Base-by-base conservation (phyloP, 2,888 invertebrate genomes). In the Mythimna albipuncta region DNA sequence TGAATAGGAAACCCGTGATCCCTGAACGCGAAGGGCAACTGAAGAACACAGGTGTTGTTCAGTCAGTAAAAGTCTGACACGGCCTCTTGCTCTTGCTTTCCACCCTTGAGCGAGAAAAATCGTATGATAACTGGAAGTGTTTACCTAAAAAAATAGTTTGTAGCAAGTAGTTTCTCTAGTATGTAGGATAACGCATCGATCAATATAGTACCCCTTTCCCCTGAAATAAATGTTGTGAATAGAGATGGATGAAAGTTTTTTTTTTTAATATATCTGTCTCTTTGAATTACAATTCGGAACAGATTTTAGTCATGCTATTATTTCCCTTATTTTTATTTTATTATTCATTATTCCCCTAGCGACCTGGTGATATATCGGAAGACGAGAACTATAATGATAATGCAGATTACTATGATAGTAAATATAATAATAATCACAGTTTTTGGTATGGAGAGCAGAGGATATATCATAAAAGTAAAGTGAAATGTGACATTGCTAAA, bases 391-490 rank as follows among this genome's bases (percentile, higher is more conserved):
- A 75, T 81, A 90, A 90, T 85, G 92, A 94, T 74, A 91, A 86
- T 77, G 85, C 87, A 87, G 90, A 91, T 78, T 83, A 83, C 75
- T 84, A 87, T 85, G 90, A 92, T 65, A 81, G 86, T 72, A 91
- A 90, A 87, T 86, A 89, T 71, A 81, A 88, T 69, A 81, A 88
- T 82, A 75, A 87, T 69, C 64, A 91, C 75, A 92, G 88, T 78
- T 89, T 91, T 85, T 95, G 95, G 94, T 93, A 91, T 79, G 93
- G 94, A 82, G 95, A 95, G 79, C 93, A 94, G 85, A 94, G 93
- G 85, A 90, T 93, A 64, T 94, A 95, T 83, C 94, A 94, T 83
- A 96, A 95, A 89, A 93, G 91, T 74, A 95, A 93, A 93, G 78
- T 86, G 47, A 93, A 91, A 83, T 87, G 84, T 82, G 72, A 81